These are phyloP conservation scores for Agrilus cyanescens DNA, from an alignment of 2,888 invertebrate species.

Conservation along the genomic window DNA sequence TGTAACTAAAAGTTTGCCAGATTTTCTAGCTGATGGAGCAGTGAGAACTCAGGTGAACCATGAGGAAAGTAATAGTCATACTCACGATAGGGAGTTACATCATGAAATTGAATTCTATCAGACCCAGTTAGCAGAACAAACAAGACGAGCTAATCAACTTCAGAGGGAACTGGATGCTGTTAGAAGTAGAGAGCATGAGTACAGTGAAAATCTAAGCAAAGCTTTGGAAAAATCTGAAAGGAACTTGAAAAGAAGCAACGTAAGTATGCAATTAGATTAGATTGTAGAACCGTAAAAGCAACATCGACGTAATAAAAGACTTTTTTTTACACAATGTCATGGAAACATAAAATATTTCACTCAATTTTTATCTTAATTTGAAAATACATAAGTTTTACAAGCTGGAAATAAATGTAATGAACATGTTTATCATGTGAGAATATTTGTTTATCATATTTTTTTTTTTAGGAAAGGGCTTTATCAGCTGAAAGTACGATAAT, in stretches of 20 bases:
- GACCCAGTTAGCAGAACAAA: slow-evolving; percentile 42
- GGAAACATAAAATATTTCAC: too few species aligned
- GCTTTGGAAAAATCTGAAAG: slow-evolving; percentile 47
- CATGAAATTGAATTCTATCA: slow-evolving; percentile 44
- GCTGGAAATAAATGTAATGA: not conserved
- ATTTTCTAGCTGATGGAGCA: slow-evolving; percentile 61
- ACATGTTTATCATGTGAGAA: not conserved
- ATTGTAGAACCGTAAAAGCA: slow-evolving; percentile 1
- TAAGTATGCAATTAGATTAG: slow-evolving; percentile 24
- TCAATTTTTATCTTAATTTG: too few species aligned
- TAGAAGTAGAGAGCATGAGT: slow-evolving; percentile 40
- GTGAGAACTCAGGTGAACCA: slow-evolving; percentile 34
- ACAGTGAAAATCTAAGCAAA: slow-evolving; percentile 42
- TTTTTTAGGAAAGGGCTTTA: slow-evolving; percentile 46
- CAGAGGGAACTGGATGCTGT: slow-evolving; percentile 42
- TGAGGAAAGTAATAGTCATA: slow-evolving; percentile 21
- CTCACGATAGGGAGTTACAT: slow-evolving; percentile 34
- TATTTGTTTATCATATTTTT: slow-evolving; percentile 10
- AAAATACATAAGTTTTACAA: too few species aligned
- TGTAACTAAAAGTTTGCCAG: slow-evolving; percentile 49
- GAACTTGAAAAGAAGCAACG: slow-evolving; percentile 45
- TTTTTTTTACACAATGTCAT: not conserved
- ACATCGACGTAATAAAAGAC: not conserved
- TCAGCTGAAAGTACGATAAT: slow-evolving; percentile 50
- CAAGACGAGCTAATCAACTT: slow-evolving; percentile 39